Evolutionary conservation across 23 tunicate genomes (phyloP).

Genomic region (Clavelina lepadiformis): DNA sequence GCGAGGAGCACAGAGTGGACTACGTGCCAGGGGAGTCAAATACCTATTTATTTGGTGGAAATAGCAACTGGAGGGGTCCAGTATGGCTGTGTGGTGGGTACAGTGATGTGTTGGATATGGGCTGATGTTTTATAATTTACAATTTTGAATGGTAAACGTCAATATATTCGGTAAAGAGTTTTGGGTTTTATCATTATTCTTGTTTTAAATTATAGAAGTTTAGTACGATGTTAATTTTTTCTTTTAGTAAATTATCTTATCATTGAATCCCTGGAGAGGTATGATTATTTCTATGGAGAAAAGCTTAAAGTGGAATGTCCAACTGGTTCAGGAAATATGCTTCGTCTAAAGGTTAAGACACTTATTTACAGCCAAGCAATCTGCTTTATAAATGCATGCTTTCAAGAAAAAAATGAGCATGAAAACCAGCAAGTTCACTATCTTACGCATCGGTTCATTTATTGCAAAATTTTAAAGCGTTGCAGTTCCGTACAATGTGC

Average conservation of each 20-base stretch:
- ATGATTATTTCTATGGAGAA: conserved; percentile 91
- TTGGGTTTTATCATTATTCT: no score
- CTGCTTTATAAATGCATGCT: background rate
- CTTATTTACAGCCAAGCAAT: no score
- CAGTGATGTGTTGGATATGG: background rate
- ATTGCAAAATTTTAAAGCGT: no score
- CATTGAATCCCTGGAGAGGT: conserved; percentile 88
- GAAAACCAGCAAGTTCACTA: no score
- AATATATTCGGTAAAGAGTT: no score
- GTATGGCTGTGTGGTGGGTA: conserved; percentile 90
- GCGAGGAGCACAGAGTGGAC: conserved; percentile 79
- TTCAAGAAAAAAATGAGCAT: no score
- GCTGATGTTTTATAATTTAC: no score
- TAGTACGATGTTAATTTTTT: background rate
- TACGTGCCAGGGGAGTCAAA: conserved; percentile 92
- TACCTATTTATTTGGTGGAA: conserved; percentile 89
- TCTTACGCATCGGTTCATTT: no score
- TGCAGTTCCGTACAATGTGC: no score
- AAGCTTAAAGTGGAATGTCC: conserved; percentile 78
- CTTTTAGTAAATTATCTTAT: conserved; percentile 73
- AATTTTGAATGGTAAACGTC: no score
- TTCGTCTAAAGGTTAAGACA: conserved; percentile 61
- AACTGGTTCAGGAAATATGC: conserved; percentile 68
- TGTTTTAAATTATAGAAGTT: background rate
- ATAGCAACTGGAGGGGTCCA: conserved; percentile 97